Evolutionary conservation across 2,888 invertebrate species (phyloP), one percentile per base, ranked within the genome.

Genomic region (Esperia sulphurella): DNA sequence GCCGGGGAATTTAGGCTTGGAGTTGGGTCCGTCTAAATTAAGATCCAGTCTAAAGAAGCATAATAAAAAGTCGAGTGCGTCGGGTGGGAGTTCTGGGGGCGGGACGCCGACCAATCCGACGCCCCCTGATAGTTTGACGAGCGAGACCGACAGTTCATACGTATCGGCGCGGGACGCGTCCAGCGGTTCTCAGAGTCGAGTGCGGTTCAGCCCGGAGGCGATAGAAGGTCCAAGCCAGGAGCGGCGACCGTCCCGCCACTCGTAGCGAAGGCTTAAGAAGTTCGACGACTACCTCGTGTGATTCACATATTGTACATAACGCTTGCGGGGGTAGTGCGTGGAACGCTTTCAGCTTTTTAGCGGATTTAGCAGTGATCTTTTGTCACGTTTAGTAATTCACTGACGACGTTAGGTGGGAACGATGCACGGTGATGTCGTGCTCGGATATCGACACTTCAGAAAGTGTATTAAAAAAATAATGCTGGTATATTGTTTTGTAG

Each of bases 91-190:
- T 53, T 92, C 93, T 0, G 93, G 93, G 0, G 93, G 92, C 0
- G 92, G 91, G 12, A 95, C 95, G 0, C 95, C 96, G 13, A 95
- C 95, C 0, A 95, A 95, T 75, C 95, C 95, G 1, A 96, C 96
- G 6, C 96, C 96, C 0, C 96, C 96, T 0, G 96, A 96, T 64
- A 95, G 95, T 57, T 71, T 96, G 51, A 94, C 95, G 0, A 95
- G 96, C 66, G 97, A 97, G 63, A 86, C 87, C 21, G 97, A 96
- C 70, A 95, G 95, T 67, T 96, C 96, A 40, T 97, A 96, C 77
- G 93, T 96, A 59, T 97, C 97, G 8, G 97, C 97, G 13, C 92
- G 95, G 66, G 96, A 95, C 66, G 93, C 91, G 0, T 91, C 92
- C 10, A 90, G 92, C 51, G 93, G 93, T 28, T 93, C 94, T n/a